phyloP scores from a whole-genome alignment of 2,113 vertebrate species.

The Podarcis raffonei region DNA sequence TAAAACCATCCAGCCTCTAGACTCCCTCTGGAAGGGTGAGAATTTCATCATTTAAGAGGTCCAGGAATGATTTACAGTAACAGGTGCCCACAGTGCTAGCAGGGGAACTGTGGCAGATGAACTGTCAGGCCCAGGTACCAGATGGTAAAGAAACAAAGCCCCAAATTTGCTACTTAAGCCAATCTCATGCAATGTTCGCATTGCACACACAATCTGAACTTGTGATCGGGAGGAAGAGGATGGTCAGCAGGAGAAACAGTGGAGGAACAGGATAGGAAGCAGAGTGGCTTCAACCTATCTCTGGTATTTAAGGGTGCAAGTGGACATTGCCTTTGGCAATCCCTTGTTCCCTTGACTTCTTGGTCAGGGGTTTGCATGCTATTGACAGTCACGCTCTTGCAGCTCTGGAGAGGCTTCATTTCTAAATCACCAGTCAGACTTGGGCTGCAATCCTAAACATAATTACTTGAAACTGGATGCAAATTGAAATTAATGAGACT shows the following conservation, averaged over 20 bases:
- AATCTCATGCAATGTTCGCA: not conserved
- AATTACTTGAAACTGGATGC: slow-evolving; percentile 8
- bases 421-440: not conserved
- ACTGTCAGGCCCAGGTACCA: not conserved
- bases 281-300: not conserved
- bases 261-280: not conserved
- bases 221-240: not conserved
- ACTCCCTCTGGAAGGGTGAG: not conserved
- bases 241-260: not conserved
- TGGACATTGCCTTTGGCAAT: not conserved
- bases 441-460: slow-evolving; percentile 22
- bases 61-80: not conserved
- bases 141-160: not conserved
- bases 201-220: not conserved
- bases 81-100: not conserved
- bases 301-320: not conserved
- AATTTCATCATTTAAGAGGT: not conserved
- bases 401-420: not conserved
- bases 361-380: not conserved
- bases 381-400: not conserved
- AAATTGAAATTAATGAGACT: slow-evolving; percentile 13
- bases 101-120: not conserved
- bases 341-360: not conserved
- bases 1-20: not conserved
- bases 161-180: not conserved